phyloP scores from a whole-genome alignment of 2,888 invertebrate genomes.

The Eupithecia subfuscata region DNA sequence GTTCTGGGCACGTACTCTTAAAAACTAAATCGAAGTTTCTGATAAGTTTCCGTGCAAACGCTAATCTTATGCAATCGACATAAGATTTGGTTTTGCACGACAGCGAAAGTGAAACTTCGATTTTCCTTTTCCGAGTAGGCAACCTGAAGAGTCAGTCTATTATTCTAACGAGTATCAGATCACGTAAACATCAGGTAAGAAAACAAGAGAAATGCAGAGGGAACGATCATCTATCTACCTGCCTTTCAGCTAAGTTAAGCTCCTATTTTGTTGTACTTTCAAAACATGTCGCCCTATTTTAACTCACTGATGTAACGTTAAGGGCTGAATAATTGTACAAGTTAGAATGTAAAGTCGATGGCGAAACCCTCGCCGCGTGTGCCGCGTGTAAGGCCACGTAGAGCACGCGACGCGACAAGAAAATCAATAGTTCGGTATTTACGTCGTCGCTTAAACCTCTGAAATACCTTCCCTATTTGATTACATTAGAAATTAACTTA shows the following conservation, averaged over 20 bases:
- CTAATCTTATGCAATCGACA: no score
- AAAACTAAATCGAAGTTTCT: no score
- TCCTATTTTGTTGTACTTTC: not conserved
- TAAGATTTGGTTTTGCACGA: no score
- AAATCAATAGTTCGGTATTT: conserved; percentile 19
- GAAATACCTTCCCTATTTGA: not conserved
- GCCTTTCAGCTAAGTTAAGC: not conserved
- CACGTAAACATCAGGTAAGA: not conserved
- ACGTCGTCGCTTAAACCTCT: conserved; percentile 1
- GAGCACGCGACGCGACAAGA: conserved; percentile 18
- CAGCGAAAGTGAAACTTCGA: no score
- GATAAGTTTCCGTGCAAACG: no score
- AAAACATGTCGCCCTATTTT: not conserved
- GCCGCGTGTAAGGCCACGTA: conserved; percentile 10
- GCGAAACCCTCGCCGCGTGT: not conserved
- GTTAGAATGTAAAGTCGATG: not conserved
- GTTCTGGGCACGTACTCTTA: not conserved
- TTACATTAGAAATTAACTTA: not conserved
- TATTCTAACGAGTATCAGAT: not conserved
- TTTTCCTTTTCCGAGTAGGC: no score
- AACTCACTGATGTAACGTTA: not conserved
- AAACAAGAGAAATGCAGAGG: not conserved
- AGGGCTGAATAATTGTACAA: not conserved
- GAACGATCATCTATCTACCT: not conserved
- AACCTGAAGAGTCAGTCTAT: not conserved